Conservation (phyloP, 2,888 invertebrate genomes). For the Plebejus argus region DNA sequence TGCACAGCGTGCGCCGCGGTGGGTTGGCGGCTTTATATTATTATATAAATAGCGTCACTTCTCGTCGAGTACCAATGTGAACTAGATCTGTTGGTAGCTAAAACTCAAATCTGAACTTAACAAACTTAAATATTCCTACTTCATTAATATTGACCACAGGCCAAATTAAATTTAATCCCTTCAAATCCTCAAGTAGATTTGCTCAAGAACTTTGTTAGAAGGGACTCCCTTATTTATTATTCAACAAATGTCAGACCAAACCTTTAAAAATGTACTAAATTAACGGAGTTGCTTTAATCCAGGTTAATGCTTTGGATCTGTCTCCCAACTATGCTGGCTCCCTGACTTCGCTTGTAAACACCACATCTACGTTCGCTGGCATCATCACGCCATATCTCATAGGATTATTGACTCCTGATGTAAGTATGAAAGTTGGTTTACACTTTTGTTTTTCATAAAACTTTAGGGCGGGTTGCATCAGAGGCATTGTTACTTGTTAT, state of each 20-base stretch:
- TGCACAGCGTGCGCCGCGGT: too few species aligned
- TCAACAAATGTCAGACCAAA: constrained; percentile 6
- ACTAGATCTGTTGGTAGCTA: neutral
- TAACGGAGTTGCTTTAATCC: constrained; percentile 38
- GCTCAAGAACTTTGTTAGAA: constrained; percentile 2
- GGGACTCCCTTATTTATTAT: constrained; percentile 24
- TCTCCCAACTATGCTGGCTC: constrained; percentile 84
- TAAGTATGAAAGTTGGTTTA: too few species aligned
- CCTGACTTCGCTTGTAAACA: constrained; percentile 84
- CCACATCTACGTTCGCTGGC: constrained; percentile 83
- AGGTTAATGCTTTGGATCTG: constrained; percentile 84
- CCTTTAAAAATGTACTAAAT: constrained; percentile 25
- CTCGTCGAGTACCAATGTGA: neutral
- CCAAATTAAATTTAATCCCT: constrained; percentile 1
- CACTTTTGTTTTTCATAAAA: too few species aligned
- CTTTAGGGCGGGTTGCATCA: too few species aligned
- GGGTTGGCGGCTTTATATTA: too few species aligned
- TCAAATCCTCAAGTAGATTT: neutral
- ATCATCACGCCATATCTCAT: constrained; percentile 83
- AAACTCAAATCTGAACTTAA: neutral
- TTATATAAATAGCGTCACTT: too few species aligned
- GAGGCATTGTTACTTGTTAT: too few species aligned
- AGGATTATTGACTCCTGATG: constrained; percentile 82
- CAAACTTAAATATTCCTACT: neutral
- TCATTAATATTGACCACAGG: neutral